A percentile compares a stretch with the other conserved stretches of the same genome.
Evolutionary conservation across 23 tunicate genomes (phyloP).

Genomic region (Halocynthia aurantium): DNA sequence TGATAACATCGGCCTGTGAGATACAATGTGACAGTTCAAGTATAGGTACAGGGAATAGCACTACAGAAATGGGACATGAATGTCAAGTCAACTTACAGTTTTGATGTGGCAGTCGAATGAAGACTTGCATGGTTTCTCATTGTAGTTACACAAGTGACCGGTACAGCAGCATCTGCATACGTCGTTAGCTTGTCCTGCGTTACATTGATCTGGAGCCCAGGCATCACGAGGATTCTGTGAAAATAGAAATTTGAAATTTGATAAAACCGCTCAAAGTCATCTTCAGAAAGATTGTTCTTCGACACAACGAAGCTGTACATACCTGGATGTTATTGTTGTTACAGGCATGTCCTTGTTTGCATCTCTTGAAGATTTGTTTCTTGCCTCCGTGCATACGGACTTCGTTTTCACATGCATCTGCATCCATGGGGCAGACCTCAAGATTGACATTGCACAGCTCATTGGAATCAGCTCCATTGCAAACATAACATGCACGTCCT

Average conservation of each 20-base stretch:
- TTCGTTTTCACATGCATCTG: slow-evolving; percentile 96
- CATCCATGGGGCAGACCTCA: slow-evolving; percentile 78
- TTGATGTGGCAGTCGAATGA: slow-evolving; percentile 29
- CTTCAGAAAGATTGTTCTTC: too few relatives aligned
- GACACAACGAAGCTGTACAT: not conserved
- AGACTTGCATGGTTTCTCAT: slow-evolving; percentile 74
- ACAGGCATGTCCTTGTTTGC: slow-evolving; percentile 96
- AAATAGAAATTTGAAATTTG: not conserved
- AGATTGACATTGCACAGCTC: slow-evolving; percentile 64
- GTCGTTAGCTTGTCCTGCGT: slow-evolving; percentile 49
- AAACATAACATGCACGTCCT: slow-evolving; percentile 86
- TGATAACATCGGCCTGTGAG: slow-evolving; percentile 75
- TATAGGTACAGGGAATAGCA: not conserved
- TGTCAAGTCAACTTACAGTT: slow-evolving; percentile 12
- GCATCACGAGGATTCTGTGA: slow-evolving; percentile 77
- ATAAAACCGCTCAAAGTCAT: not conserved
- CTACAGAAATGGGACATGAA: not conserved
- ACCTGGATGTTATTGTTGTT: slow-evolving; percentile 92
- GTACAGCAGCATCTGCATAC: slow-evolving; percentile 99
- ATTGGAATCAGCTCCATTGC: slow-evolving; percentile 80
- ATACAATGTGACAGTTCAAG: not conserved
- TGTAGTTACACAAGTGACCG: slow-evolving; percentile 88
- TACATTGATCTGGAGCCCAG: slow-evolving; percentile 81
- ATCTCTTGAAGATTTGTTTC: slow-evolving; percentile 80
- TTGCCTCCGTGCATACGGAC: slow-evolving; percentile 82